A percentile compares a stretch with the other conserved stretches of the same genome.
Evolutionary conservation across 2,113 vertebrate species (phyloP).

Genomic region (crab-eating macaque (Macaca fascicularis)): DNA sequence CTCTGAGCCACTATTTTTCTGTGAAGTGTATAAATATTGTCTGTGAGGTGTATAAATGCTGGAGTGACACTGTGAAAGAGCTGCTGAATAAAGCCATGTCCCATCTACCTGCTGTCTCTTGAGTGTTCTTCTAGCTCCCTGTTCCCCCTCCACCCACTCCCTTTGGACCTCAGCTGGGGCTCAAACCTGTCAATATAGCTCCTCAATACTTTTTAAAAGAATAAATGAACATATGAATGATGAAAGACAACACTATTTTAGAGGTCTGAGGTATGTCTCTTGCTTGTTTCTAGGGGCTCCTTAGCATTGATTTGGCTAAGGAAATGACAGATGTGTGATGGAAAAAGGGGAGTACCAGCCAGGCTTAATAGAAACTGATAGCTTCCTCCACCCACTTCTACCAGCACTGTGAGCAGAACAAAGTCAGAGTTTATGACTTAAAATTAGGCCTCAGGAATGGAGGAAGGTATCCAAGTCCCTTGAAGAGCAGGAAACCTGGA

Average conservation of each 20-base stretch:
- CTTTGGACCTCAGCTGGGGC: too few relatives aligned
- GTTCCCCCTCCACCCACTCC: too few relatives aligned
- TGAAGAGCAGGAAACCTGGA: neutral
- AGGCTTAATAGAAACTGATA: neutral
- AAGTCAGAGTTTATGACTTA: neutral
- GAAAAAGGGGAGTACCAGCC: neutral
- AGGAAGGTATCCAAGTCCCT: neutral
- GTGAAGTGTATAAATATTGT: too few relatives aligned
- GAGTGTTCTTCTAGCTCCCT: too few relatives aligned
- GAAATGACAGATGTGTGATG: neutral
- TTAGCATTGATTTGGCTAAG: neutral
- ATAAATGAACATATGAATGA: neutral
- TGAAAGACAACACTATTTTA: neutral
- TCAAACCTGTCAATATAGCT: neutral
- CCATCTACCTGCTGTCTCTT: too few relatives aligned
- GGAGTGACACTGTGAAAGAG: too few relatives aligned
- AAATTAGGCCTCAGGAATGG: neutral
- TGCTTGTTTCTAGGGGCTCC: neutral
- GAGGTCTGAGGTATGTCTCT: neutral
- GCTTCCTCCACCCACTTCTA: neutral
- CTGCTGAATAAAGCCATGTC: too few relatives aligned
- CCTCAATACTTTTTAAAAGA: neutral
- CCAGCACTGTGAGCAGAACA: neutral
- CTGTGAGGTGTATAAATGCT: too few relatives aligned
- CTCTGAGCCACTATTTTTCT: too few relatives aligned